Conservation (phyloP, 2,888 invertebrate genomes). For the Latrodectus elegans region DNA sequence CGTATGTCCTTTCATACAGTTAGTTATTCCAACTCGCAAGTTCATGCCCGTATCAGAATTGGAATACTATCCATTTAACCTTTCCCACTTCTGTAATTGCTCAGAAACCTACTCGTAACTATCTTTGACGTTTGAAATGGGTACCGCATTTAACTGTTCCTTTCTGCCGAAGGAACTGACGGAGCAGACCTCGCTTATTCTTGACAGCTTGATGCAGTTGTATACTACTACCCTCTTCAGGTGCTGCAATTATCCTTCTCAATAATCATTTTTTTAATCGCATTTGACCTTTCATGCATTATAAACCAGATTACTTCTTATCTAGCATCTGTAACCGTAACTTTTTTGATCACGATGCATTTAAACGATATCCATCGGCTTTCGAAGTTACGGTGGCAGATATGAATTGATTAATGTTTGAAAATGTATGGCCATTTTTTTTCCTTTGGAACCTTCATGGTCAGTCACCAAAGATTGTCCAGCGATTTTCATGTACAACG, state of each 20-base stretch:
- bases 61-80: too few species aligned
- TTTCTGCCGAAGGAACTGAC: not conserved
- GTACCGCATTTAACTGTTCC: not conserved
- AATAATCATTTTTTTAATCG: not conserved
- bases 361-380: not conserved
- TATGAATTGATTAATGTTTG: too few species aligned
- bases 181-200: not conserved
- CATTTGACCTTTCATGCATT: not conserved
- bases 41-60: too few species aligned
- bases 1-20: too few species aligned
- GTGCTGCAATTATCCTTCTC: not conserved
- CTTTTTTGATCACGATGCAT: not conserved
- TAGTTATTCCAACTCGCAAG: too few species aligned
- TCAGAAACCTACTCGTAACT: too few species aligned
- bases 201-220: not conserved
- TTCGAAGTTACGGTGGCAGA: not conserved
- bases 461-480: too few species aligned
- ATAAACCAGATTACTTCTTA: not conserved
- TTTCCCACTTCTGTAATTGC: too few species aligned
- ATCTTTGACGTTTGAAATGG: too few species aligned
- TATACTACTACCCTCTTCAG: not conserved
- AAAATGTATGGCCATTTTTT: too few species aligned
- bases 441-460: too few species aligned
- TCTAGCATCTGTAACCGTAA: not conserved
- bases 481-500: too few species aligned